Conservation (phyloP, 1,140 invertebrate genomes). For the Danaus melanippus region DNA sequence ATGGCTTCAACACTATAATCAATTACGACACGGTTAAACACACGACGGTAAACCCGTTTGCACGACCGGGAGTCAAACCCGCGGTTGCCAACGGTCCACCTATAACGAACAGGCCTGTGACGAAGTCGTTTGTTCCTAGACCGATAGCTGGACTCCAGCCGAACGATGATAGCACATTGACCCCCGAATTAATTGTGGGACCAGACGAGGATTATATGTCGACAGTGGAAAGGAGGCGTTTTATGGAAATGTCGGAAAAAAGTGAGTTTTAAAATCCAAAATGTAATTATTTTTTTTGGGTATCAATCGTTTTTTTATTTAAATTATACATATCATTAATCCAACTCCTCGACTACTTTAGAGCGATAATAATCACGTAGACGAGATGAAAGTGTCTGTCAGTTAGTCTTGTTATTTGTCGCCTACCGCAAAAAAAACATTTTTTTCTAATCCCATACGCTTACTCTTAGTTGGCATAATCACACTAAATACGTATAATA, state of each 20-base stretch:
- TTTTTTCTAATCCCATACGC: too few relatives aligned
- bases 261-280: constrained; percentile 32
- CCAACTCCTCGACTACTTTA: too few relatives aligned
- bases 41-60: constrained; percentile 32
- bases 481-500: too few relatives aligned
- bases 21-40: constrained; percentile 22
- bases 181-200: constrained; percentile 38
- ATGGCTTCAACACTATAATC: constrained; percentile 21
- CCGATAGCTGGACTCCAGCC: constrained; percentile 8
- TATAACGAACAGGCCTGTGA: constrained; percentile 49
- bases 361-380: too few relatives aligned
- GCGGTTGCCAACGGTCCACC: constrained; percentile 37
- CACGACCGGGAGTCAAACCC: constrained; percentile 42
- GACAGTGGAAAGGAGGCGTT: constrained; percentile 34
- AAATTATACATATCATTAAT: too few relatives aligned
- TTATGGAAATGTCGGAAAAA: constrained; percentile 41
- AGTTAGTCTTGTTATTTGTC: too few relatives aligned
- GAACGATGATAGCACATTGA: constrained; percentile 14
- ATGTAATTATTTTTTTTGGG: too few relatives aligned
- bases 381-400: too few relatives aligned
- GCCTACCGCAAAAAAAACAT: too few relatives aligned
- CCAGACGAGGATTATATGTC: constrained; percentile 49
- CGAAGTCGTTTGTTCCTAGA: constrained; percentile 6
- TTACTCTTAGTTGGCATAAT: too few relatives aligned
- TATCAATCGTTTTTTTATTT: too few relatives aligned